Evolutionary conservation across 2,888 invertebrate species (phyloP), one percentile per base, ranked within the genome.

Genomic region (Chymomyza procnemis): DNA sequence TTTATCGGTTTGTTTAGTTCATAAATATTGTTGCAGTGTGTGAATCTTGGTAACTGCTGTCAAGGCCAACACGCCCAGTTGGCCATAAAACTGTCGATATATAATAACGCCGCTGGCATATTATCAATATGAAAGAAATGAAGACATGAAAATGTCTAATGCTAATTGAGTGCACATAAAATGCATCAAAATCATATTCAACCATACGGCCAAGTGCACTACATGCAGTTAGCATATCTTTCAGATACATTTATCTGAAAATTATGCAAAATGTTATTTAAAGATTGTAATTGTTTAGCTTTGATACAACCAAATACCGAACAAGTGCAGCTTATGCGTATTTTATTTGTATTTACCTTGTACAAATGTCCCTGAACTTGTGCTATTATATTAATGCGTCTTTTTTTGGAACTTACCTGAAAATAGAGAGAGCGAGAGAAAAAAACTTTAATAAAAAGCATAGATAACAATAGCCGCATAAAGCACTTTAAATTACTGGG

Each of bases 1-100:
- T 56, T 57, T 55, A 19, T 21, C 30, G 16, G 50, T 50, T 16
- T 14, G 16, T 6, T 50, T 50, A 50, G 50, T 50, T 18, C 18
- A 0, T 50, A 19, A 16, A 50, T 16, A 8, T 41, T 41, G 9
- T 41, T 14, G 12, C 12, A 41, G 12, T 41, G 34, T 41, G 34
- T 41, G 34, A 41, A 54, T 62, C 59, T 41, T 63, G 61, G 16
- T 52, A 58, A 67, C 50, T 54, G 62, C 64, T 72, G 66, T 66
- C 78, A 78, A 78, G 72, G 75, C 71, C 78, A 64, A 48, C 56
- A 55, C 34, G 41, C 34, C 65, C 57, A 34, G 56, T n/a, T 6
- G 50, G 6, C 19, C 50, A 18, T 50, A n/a, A 50, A 50, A 9
- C 16, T 50, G 50, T 50, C 50, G 14, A 50, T 16, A 50, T 26